Conservation (phyloP, 2,113 vertebrate species). For the Agelaius phoeniceus region DNA sequence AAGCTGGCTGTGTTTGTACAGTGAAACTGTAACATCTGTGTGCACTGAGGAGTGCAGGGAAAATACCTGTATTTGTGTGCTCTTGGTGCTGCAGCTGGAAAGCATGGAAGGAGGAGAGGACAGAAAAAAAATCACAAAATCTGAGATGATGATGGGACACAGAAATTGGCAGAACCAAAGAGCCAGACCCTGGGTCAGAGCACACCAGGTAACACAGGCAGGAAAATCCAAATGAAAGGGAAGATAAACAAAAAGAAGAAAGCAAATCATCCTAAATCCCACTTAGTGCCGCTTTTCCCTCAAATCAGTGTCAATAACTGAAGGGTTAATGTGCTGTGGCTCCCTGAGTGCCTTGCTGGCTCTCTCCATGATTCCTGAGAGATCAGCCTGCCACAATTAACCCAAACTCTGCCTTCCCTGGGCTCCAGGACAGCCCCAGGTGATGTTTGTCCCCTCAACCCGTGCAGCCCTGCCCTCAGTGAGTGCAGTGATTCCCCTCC, state of each 20-base stretch:
- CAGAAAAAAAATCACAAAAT: not conserved
- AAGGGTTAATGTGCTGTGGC: not conserved
- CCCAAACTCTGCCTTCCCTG: not conserved
- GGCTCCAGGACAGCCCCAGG: not conserved
- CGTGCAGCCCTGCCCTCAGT: not conserved
- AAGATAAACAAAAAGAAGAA: not conserved
- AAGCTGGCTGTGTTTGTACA: not conserved
- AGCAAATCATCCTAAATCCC: not conserved
- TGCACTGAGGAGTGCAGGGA: not conserved
- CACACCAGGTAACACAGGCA: not conserved
- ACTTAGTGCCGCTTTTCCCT: not conserved
- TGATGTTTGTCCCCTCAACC: not conserved
- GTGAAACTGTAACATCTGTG: not conserved
- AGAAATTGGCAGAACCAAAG: not conserved
- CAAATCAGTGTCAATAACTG: not conserved
- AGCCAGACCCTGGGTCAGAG: not conserved
- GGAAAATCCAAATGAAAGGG: not conserved
- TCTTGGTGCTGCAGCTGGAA: not conserved
- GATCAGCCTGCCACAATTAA: not conserved
- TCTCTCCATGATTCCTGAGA: not conserved
- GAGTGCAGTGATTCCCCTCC: not conserved
- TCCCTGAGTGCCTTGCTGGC: not conserved
- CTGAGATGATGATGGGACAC: not conserved
- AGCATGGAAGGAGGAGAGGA: not conserved
- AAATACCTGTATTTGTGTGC: not conserved